A percentile compares a stretch with the other conserved stretches of the same genome.
Conservation (phyloP, 2,888 invertebrate genomes). For the Monopis laevigella region DNA sequence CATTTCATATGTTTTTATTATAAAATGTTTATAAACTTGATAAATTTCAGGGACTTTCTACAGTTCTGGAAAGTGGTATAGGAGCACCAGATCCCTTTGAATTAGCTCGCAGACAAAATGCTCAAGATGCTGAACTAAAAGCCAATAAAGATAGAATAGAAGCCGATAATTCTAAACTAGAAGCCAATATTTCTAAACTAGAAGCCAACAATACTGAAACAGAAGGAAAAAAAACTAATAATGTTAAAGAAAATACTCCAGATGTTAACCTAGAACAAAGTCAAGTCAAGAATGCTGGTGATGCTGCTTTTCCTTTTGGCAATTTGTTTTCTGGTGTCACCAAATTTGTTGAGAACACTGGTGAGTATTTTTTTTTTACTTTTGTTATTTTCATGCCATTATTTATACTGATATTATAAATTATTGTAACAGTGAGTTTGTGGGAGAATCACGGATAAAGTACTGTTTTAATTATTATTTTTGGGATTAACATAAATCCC, state of each 20-base stretch:
- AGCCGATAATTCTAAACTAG: too few relatives aligned
- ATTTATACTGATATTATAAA: too few relatives aligned
- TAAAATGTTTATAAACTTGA: not conserved
- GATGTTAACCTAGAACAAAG: constrained; percentile 8
- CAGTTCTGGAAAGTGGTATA: constrained; percentile 81
- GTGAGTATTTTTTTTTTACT: too few relatives aligned
- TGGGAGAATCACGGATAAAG: too few relatives aligned
- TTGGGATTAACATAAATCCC: too few relatives aligned
- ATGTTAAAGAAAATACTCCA: constrained; percentile 13
- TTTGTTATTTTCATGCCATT: too few relatives aligned
- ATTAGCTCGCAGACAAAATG: constrained; percentile 65
- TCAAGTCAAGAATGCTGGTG: constrained; percentile 22
- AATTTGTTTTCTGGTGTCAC: constrained; percentile 74
- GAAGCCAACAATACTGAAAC: constrained; percentile 15
- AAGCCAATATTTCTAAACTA: too few relatives aligned
- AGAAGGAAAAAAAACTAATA: constrained; percentile 1
- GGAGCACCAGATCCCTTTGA: constrained; percentile 87
- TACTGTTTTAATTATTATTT: too few relatives aligned
- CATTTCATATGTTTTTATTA: not conserved
- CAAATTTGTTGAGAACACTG: constrained; percentile 75
- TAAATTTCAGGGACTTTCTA: constrained; percentile 74
- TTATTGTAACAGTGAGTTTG: too few relatives aligned
- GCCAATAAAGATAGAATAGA: not conserved
- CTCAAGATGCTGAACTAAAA: constrained; percentile 4
- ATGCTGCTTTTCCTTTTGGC: constrained; percentile 65